Evolutionary conservation across 2,113 vertebrate species (phyloP).

Genomic region (Neodontobutis hainanensis): DNA sequence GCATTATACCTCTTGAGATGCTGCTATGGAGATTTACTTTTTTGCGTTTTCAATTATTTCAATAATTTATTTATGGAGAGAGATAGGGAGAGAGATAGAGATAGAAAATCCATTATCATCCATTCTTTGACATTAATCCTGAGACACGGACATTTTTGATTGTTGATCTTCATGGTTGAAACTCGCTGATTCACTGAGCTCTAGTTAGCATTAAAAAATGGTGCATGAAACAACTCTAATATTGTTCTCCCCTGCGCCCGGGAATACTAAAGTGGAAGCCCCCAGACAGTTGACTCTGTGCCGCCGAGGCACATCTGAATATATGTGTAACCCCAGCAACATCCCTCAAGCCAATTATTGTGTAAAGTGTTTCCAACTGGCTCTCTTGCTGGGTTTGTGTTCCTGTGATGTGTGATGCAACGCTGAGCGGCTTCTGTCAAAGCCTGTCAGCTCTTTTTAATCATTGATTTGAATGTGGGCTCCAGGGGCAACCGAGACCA

Average conservation of each 20-base stretch:
- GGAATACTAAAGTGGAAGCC: constrained; percentile 22
- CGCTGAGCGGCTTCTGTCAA: constrained; percentile 51
- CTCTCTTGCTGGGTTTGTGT: constrained; percentile 35
- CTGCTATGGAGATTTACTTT: not conserved
- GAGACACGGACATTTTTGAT: constrained; percentile 2
- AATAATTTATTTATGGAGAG: too few relatives aligned
- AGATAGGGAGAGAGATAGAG: too few relatives aligned
- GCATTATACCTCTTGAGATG: not conserved
- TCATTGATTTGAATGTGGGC: constrained; percentile 44
- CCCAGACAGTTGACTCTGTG: constrained; percentile 34
- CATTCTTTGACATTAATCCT: not conserved
- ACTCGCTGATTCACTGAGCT: constrained; percentile 5
- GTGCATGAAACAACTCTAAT: constrained; percentile 5
- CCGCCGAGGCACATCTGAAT: constrained; percentile 54
- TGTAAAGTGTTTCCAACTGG: constrained; percentile 61
- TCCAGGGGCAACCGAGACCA: constrained; percentile 26
- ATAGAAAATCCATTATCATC: too few relatives aligned
- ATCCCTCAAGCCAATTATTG: constrained; percentile 60
- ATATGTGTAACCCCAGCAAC: constrained; percentile 41
- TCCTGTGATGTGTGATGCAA: constrained; percentile 68
- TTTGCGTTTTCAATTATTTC: too few relatives aligned
- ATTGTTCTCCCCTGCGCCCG: constrained; percentile 2
- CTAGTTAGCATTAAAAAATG: constrained; percentile 15
- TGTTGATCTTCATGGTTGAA: constrained; percentile 13
- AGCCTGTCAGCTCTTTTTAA: constrained; percentile 53